These are phyloP conservation scores for Sarotherodon lohbergeri DNA, from an alignment of 2,113 vertebrate genomes.

Conservation along the genomic window DNA sequence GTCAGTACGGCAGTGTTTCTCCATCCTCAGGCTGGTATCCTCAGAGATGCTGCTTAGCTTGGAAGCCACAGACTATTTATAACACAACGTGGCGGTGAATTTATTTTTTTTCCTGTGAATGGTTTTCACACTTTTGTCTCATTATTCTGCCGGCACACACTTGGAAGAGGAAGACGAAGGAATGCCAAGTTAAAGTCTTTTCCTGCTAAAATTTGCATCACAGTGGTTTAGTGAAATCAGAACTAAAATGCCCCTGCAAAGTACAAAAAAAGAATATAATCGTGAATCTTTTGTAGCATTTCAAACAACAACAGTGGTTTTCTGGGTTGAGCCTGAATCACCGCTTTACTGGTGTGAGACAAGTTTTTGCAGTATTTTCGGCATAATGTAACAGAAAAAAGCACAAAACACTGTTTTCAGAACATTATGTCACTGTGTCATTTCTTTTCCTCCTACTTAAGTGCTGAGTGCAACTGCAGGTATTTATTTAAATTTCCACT, in stretches of 20 bases:
- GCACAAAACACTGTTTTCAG: neutral
- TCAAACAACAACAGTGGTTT: neutral
- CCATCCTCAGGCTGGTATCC: slow-evolving; percentile 3
- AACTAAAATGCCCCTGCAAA: neutral
- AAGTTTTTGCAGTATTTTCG: neutral
- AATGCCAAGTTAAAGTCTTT: neutral
- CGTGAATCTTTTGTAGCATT: neutral
- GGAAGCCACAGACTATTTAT: slow-evolving; percentile 29
- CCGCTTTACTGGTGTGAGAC: neutral
- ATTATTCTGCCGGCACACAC: slow-evolving; percentile 9
- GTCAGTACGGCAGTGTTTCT: neutral
- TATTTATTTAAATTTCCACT: neutral
- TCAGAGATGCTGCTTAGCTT: slow-evolving; percentile 12
- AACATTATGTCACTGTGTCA: neutral
- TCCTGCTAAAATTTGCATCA: neutral
- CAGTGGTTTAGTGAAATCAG: neutral
- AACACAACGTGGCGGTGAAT: neutral
- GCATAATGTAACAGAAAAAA: neutral
- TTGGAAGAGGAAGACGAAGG: neutral
- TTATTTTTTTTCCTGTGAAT: neutral
- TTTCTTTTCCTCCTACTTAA: neutral
- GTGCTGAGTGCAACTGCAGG: neutral
- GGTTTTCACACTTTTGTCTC: neutral
- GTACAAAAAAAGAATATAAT: neutral
- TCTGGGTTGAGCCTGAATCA: neutral